These are phyloP conservation scores for Unio delphinus DNA, from an alignment of 2,888 invertebrate species.

Conservation along the genomic window DNA sequence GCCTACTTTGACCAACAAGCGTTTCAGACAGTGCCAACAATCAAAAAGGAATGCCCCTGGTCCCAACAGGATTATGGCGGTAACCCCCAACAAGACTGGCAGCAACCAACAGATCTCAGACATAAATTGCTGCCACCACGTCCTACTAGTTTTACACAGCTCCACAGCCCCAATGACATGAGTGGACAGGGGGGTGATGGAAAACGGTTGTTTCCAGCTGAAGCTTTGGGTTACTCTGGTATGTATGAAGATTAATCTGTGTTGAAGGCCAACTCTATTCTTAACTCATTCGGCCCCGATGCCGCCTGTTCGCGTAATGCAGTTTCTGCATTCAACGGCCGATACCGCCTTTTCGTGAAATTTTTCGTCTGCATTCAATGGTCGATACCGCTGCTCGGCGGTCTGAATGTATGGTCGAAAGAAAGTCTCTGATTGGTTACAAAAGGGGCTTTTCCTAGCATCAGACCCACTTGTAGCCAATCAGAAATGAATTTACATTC, in stretches of 20 bases:
- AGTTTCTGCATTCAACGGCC: no score
- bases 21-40: slow-evolving; percentile 83
- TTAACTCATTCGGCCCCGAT: no score
- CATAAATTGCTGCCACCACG: slow-evolving; percentile 32
- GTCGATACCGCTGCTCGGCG: no score
- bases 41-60: slow-evolving; percentile 57
- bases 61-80: slow-evolving; percentile 49
- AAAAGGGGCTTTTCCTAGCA: no score
- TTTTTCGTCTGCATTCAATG: no score
- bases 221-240: slow-evolving; percentile 74
- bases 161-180: slow-evolving; percentile 35
- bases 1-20: slow-evolving; percentile 69
- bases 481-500: no score
- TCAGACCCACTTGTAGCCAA: no score
- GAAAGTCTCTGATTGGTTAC: no score
- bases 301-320: no score
- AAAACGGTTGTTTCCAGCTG: slow-evolving; percentile 77
- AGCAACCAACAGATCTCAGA: slow-evolving; percentile 61
- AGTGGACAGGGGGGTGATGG: slow-evolving; percentile 67
- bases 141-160: slow-evolving; percentile 37
- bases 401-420: no score
- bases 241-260: slow-evolving; percentile 8
- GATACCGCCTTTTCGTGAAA: no score
- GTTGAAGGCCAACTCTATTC: no score
- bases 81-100: slow-evolving; percentile 74